phyloP scores from a whole-genome alignment of 2,797 vertebrate genomes.

The Microhierax caerulescens region DNA sequence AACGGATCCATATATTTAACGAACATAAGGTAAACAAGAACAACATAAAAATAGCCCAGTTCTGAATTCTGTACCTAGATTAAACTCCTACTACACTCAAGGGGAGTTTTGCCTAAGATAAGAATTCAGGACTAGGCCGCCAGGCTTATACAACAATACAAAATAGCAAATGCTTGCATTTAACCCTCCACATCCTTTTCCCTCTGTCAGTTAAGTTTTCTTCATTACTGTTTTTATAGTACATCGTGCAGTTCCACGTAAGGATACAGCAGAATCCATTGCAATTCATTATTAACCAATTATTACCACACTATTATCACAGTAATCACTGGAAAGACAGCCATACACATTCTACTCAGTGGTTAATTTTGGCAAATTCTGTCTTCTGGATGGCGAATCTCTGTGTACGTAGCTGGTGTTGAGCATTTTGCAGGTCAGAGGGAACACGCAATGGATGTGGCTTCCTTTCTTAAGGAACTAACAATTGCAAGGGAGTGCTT shows the following conservation, averaged over 20 bases:
- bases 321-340: not conserved
- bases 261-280: slow-evolving; percentile 13
- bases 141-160: not conserved
- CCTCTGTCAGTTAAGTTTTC: not conserved
- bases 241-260: not conserved
- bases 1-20: slow-evolving; percentile 12
- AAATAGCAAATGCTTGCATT: slow-evolving; percentile 19
- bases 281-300: slow-evolving; percentile 1
- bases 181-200: slow-evolving; percentile 40
- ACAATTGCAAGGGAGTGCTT: slow-evolving; percentile 50
- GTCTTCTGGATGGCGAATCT: not conserved
- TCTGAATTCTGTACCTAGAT: slow-evolving; percentile 62
- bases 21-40: slow-evolving; percentile 27
- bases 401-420: not conserved
- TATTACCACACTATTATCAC: not conserved
- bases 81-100: slow-evolving; percentile 23
- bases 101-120: slow-evolving; percentile 45
- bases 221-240: not conserved
- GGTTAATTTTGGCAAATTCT: slow-evolving; percentile 31
- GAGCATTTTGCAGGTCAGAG: slow-evolving; percentile 10
- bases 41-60: slow-evolving; percentile 46
- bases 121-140: slow-evolving; percentile 66
- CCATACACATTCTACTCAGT: not conserved
- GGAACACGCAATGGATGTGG: slow-evolving; percentile 42
- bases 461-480: slow-evolving; percentile 58